Evolutionary conservation across 2,797 vertebrate genomes (phyloP).

Genomic region (Crocodylus rhombifer): DNA sequence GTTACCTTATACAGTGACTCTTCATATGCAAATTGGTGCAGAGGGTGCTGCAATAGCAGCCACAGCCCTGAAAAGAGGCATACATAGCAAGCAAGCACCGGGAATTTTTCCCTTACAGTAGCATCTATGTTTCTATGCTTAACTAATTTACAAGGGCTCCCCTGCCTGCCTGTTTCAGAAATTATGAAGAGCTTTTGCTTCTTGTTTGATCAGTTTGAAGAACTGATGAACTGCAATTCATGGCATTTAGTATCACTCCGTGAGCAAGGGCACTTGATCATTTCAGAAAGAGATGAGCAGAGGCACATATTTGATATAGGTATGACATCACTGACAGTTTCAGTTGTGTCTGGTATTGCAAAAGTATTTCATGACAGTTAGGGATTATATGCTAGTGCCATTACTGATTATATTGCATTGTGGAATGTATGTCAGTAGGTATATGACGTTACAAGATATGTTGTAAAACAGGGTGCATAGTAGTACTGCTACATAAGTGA

Average conservation of each 20-base stretch:
- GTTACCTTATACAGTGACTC: not conserved
- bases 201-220: not conserved
- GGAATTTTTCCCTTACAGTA: not conserved
- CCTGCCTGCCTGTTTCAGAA: not conserved
- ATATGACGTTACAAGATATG: not conserved
- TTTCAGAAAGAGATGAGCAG: not conserved
- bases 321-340: not conserved
- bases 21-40: not conserved
- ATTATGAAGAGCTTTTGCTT: accelerated
- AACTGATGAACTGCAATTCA: not conserved
- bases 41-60: not conserved
- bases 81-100: not conserved
- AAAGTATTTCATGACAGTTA: not conserved
- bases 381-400: not conserved
- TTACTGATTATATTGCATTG: not conserved
- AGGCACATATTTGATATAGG: not conserved
- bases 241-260: not conserved
- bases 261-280: not conserved
- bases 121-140: not conserved
- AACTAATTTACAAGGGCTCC: not conserved
- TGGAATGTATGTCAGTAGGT: not conserved
- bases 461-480: not conserved
- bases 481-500: not conserved
- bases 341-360: not conserved
- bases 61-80: not conserved